These are phyloP conservation scores for Perodicticus potto DNA, from an alignment of 2,797 vertebrate genomes.

Conservation along the genomic window DNA sequence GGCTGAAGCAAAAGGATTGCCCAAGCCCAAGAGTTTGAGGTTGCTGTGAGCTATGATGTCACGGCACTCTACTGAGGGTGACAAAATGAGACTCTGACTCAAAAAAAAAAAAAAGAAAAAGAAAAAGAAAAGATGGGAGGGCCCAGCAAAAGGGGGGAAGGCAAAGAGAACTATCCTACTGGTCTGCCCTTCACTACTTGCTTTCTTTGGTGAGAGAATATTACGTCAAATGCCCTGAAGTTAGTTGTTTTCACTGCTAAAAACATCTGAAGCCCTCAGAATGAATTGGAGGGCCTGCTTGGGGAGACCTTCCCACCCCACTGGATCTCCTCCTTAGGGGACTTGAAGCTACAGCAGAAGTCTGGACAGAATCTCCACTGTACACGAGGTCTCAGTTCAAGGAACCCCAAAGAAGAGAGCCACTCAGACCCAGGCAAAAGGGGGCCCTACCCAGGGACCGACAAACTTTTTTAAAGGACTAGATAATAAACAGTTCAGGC, in stretches of 20 bases:
- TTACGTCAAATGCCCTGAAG: not conserved
- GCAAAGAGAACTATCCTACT: not conserved
- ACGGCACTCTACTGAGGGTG: too few relatives aligned
- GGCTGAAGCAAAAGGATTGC: too few relatives aligned
- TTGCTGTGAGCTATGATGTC: too few relatives aligned
- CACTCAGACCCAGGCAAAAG: not conserved
- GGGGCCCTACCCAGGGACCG: fast-evolving
- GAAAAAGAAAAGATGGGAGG: not conserved
- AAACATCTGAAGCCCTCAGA: not conserved
- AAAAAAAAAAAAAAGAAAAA: too few relatives aligned
- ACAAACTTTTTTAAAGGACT: not conserved
- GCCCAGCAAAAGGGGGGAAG: not conserved
- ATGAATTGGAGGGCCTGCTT: not conserved
- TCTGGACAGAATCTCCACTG: not conserved
- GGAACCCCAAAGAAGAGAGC: not conserved
- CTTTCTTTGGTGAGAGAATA: not conserved
- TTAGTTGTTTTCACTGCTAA: not conserved
- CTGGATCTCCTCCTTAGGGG: not conserved
- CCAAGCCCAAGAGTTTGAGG: too few relatives aligned
- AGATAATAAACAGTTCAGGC: not conserved
- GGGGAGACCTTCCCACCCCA: not conserved
- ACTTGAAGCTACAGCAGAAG: not conserved
- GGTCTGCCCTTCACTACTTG: not conserved
- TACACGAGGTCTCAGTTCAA: not conserved
- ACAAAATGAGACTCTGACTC: too few relatives aligned